Conservation (phyloP, 2,797 vertebrate species). For the Tenualosa ilisha region DNA sequence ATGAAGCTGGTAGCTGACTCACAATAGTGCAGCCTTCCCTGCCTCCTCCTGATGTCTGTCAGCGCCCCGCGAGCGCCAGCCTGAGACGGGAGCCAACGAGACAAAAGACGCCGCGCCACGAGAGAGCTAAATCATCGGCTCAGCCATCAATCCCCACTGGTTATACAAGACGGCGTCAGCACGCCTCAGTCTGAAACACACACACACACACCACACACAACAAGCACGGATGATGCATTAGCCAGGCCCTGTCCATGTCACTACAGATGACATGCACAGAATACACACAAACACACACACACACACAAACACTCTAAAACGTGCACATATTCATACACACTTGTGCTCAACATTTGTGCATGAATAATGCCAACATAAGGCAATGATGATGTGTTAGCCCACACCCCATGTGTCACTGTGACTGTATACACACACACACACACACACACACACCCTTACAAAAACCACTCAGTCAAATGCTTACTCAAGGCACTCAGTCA, state of each 20-base stretch:
- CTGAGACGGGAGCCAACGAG: slow-evolving; percentile 63
- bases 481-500: no score
- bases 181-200: not conserved
- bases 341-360: not conserved
- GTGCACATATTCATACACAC: not conserved
- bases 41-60: slow-evolving; percentile 56
- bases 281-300: not conserved
- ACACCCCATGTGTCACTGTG: no score
- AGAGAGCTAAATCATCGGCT: slow-evolving; percentile 53
- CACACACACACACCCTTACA: no score
- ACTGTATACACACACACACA: no score
- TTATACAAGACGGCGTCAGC: not conserved
- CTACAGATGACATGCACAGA: not conserved
- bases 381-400: no score
- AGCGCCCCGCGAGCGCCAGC: slow-evolving; percentile 52
- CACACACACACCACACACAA: not conserved
- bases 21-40: slow-evolving; percentile 30
- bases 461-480: no score
- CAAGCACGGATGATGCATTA: no score
- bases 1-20: slow-evolving; percentile 59
- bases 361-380: no score
- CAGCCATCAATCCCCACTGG: slow-evolving; percentile 1
- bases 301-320: not conserved
- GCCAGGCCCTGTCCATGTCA: not conserved
- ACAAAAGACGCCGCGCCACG: slow-evolving; percentile 54